Evolutionary conservation across 2,113 vertebrate genomes (phyloP), one percentile per base, ranked within the genome.

Genomic region (Xiphorhynchus elegans): DNA sequence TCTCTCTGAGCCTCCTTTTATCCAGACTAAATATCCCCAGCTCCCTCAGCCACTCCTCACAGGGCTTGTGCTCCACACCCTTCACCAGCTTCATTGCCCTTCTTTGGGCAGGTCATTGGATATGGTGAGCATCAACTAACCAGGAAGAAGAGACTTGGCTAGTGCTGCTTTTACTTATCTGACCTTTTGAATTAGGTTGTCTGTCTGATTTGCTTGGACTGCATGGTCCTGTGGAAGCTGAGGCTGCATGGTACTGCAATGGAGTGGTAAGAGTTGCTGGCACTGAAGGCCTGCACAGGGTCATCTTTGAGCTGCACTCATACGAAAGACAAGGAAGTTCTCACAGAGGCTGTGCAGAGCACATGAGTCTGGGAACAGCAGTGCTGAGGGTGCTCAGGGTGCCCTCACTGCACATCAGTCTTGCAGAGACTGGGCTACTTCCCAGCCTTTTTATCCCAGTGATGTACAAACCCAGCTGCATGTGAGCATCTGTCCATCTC

Each of bases 161-260:
- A 40, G 31, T 7, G 4, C n/a, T 85, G 4, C 42, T 86, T 68
- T 47, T 47, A 52, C 20, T 76, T 39, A 39, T 14, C 11, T 39
- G 10, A 83, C 62, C 8, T 47, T 83, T 76, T 77, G 23, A 56
- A 58, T 69, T 40, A 66, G 75, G 42, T 46, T 90, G n/a, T 21
- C n/a, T 90, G 33, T 25, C 74, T 64, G 49, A 56, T 83, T 60
- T 76, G 9, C 24, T 83, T 83, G 49, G 50, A 29, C 37, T 64
- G 1, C 2, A 1, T 6, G 6, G 47, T 39, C 15, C 47, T 5
- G 0, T 23, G 47, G 56, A 40, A 88, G 17, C n/a, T 44, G 29
- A 79, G 75, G 52, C 49, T 83, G 56, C 53, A 23, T 0, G 0
- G n/a, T 29, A 8, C 31, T 77, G 50, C 46, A 3, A 0, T 21